Conservation (phyloP, 2,797 vertebrate genomes). For the Apogon hyalosoma region DNA sequence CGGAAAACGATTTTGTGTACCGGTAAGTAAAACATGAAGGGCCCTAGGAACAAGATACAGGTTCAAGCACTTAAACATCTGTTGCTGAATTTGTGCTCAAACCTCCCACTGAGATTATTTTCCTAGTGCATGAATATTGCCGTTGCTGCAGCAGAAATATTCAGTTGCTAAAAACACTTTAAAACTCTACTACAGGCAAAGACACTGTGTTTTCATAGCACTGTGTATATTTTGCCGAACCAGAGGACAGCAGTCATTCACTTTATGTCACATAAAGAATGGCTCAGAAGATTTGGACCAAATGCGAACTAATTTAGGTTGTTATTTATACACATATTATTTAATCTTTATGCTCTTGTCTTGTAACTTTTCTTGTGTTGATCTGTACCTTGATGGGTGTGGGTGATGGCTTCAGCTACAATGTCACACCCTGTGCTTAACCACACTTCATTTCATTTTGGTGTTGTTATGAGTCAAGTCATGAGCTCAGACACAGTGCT, state of each 20-base stretch:
- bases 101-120: background rate
- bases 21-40: constrained; percentile 4
- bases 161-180: background rate
- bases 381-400: constrained; percentile 12
- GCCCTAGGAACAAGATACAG: background rate
- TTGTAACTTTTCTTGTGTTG: background rate
- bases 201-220: background rate
- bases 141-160: background rate
- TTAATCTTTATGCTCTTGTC: background rate
- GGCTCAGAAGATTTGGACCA: background rate
- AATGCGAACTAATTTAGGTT: background rate
- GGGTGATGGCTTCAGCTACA: constrained; percentile 11
- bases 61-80: background rate
- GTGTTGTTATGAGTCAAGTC: constrained; percentile 6
- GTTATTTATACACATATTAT: no score
- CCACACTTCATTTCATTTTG: background rate
- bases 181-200: background rate
- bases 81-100: constrained; percentile 1
- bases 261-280: background rate
- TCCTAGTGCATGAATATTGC: background rate
- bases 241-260: no score
- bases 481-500: constrained; percentile 14
- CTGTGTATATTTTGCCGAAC: constrained; percentile 1
- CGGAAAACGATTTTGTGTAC: background rate
- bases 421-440: background rate